These are phyloP conservation scores for Oostethus manadensis DNA, from an alignment of 2,113 vertebrate genomes.

Conservation along the genomic window DNA sequence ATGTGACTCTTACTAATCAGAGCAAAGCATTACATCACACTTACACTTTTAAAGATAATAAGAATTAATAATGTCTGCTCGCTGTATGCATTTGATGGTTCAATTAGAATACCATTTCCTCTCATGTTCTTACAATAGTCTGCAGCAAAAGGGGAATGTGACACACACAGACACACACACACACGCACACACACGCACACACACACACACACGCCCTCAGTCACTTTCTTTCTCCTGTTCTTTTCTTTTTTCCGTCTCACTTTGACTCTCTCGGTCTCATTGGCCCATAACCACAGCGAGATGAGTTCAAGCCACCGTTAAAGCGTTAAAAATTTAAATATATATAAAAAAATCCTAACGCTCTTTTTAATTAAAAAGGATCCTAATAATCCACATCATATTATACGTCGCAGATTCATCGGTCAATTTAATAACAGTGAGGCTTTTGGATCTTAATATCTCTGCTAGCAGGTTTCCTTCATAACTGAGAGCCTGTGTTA, in stretches of 20 bases:
- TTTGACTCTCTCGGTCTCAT: conserved; percentile 59
- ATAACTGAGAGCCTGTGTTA: conserved; percentile 81
- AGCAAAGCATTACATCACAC: conserved; percentile 67
- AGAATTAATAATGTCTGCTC: conserved; percentile 71
- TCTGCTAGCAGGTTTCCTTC: conserved; percentile 86
- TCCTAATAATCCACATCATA: conserved; percentile 91
- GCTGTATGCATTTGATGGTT: conserved; percentile 62
- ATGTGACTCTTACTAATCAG: conserved; percentile 70
- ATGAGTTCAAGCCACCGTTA: conserved; percentile 77
- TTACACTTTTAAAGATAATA: conserved; percentile 73
- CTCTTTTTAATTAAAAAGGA: conserved; percentile 85
- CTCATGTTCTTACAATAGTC: conserved; percentile 61
- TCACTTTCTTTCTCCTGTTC: conserved; percentile 32
- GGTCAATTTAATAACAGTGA: conserved; percentile 90
- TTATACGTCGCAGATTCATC: conserved; percentile 84
- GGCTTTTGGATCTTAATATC: conserved; percentile 89
- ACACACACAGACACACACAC: conserved; percentile 17
- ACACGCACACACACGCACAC: conserved; percentile 10
- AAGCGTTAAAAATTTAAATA: conserved; percentile 81
- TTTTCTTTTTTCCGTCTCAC: conserved; percentile 47
- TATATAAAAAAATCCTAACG: conserved; percentile 70
- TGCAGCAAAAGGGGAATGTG: conserved; percentile 54
- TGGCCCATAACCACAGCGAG: conserved; percentile 71
- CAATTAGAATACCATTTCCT: conserved; percentile 62
- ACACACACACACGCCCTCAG: conserved; percentile 18